phyloP scores from a whole-genome alignment of 2,888 invertebrate species.

The Limenitis camilla region DNA sequence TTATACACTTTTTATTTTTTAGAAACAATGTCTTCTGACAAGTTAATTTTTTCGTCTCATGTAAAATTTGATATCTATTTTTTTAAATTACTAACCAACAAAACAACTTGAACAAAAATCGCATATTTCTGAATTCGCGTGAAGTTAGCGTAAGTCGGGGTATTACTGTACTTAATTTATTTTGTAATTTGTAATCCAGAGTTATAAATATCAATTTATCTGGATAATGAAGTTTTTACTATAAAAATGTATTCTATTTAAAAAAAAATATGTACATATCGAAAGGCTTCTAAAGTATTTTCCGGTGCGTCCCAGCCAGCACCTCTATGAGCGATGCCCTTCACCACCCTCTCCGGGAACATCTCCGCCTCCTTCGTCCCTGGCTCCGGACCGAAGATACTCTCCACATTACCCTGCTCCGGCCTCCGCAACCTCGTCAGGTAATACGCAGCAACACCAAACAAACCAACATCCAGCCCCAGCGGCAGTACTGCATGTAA shows the following conservation, averaged over 20 bases:
- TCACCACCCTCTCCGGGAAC: constrained; percentile 64
- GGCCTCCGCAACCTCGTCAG: constrained; percentile 54
- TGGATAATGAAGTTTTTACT: not conserved
- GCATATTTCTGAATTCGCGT: no score
- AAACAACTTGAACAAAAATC: no score
- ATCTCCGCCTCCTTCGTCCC: constrained; percentile 54
- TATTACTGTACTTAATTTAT: no score
- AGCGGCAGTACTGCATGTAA: constrained; percentile 58
- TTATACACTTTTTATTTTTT: no score
- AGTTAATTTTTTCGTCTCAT: no score
- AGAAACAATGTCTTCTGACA: no score
- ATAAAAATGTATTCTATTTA: not conserved
- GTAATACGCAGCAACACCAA: constrained; percentile 53
- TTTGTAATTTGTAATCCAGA: no score
- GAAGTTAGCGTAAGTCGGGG: no score
- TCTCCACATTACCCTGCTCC: constrained; percentile 47
- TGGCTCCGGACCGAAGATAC: constrained; percentile 73
- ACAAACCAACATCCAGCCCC: constrained; percentile 53
- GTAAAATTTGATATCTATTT: no score
- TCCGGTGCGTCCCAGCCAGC: constrained; percentile 86
- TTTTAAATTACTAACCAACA: no score
- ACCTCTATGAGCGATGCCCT: constrained; percentile 83
- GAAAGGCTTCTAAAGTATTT: constrained; percentile 83
- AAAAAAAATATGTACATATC: constrained; percentile 71
- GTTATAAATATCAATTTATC: no score